A percentile compares a stretch with the other conserved stretches of the same genome.
phyloP scores from a whole-genome alignment of 2,113 vertebrate species.

The Rhodinocichla rosea region DNA sequence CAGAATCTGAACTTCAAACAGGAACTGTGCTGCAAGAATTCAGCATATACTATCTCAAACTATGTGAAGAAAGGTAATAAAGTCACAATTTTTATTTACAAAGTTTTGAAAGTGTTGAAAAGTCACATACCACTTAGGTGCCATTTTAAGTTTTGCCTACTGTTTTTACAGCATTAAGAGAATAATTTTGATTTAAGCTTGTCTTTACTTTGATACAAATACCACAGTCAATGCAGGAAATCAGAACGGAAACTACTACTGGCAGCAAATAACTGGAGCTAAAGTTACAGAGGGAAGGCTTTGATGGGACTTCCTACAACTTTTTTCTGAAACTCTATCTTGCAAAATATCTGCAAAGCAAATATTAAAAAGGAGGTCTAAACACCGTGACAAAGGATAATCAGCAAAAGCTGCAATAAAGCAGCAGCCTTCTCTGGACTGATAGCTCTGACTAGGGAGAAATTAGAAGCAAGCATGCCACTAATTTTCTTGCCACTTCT shows the following conservation, averaged over 20 bases:
- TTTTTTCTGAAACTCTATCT: background rate
- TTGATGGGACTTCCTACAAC: background rate
- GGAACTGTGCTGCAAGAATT: background rate
- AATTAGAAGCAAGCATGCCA: background rate
- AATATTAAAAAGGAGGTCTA: background rate
- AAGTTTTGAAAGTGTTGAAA: background rate
- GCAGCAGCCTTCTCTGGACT: background rate
- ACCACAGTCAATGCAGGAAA: background rate
- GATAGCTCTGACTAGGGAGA: background rate
- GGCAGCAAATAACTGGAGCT: background rate
- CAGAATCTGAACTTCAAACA: background rate
- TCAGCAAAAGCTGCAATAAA: background rate
- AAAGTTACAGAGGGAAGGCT: background rate
- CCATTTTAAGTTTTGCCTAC: background rate
- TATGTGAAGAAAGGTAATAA: background rate
- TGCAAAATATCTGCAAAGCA: background rate
- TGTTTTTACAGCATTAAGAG: background rate
- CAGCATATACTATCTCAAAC: background rate
- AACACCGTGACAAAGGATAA: background rate
- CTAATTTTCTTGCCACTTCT: background rate
- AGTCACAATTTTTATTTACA: background rate
- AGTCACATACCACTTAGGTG: background rate
- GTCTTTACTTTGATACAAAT: background rate
- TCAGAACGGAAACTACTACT: background rate
- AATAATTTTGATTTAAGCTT: background rate